Evolutionary conservation across 2,888 invertebrate genomes (phyloP), one percentile per base, ranked within the genome.

Genomic region (Andricus curvator): DNA sequence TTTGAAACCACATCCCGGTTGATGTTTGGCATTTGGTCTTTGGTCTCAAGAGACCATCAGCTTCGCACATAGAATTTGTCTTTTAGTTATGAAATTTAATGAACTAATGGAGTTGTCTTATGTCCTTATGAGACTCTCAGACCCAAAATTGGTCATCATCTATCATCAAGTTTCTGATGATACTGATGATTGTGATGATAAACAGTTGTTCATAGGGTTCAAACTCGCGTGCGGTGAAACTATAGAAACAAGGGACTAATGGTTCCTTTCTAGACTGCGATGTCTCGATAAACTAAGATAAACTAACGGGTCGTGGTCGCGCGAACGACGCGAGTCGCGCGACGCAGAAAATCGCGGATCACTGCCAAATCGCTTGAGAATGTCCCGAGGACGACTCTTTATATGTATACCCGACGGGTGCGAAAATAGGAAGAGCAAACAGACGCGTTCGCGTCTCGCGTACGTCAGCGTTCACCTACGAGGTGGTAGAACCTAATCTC

Each of bases 281-380:
- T 67, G 67, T 67, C 22, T 64, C 67, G 67, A 67, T 11, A 67
- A 67, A 67, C 41, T 67, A 41, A 67, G 29, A 64, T 64, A 64
- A 29, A 64, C 25, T 64, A 67, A 29, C 64, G 22, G 67, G 41
- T 41, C 8, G 68, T 44, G 44, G 82, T 80, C 81, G 77, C 81
- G 83, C 82, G 81, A 81, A 56, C 56, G 56, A 33, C 56, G 56
- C n/a, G n/a, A 33, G n/a, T 37, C 56, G 74, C 74, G 56, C 84
- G 84, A 83, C 85, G 83, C 83, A 85, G 83, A 83, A 85, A 83
- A 83, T 82, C 81, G 80, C 83, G 85, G 83, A 84, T 60, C 82
- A 81, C 51, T 84, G 84, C 84, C 84, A 84, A 84, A 83, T 81
- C 68, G 64, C 37, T 33, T 81, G 82, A 79, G 79, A 74, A 82